A percentile compares a stretch with the other conserved stretches of the same genome.
Conservation (phyloP, 2,888 invertebrate genomes). For the Eupithecia inturbata region DNA sequence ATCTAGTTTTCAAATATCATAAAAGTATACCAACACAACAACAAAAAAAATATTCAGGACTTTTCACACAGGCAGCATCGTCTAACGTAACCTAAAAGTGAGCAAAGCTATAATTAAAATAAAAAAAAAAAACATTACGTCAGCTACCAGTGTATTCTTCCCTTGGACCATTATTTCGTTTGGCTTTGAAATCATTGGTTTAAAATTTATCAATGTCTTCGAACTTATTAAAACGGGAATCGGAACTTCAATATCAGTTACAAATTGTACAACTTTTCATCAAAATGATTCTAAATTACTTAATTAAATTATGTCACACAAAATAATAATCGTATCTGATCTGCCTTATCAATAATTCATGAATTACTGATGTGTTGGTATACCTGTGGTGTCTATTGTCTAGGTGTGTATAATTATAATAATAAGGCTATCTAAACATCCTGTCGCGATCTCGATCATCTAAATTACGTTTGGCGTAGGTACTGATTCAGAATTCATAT, state of each 20-base stretch:
- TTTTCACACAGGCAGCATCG: background rate
- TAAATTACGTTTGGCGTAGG: background rate
- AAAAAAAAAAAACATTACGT: no score
- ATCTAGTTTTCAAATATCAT: constrained; percentile 1
- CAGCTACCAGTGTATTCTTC: background rate
- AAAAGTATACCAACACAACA: background rate
- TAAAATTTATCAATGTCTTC: constrained; percentile 12
- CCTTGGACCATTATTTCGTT: background rate
- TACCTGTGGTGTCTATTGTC: background rate
- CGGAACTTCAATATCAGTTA: background rate
- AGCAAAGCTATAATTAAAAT: no score
- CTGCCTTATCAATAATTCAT: constrained; percentile 37
- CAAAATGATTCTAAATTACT: background rate
- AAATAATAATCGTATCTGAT: constrained; percentile 21
- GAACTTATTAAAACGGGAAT: constrained; percentile 12
- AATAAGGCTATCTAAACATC: constrained; percentile 26
- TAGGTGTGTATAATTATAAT: background rate
- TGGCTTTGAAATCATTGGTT: background rate
- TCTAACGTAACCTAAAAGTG: background rate
- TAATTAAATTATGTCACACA: constrained; percentile 14
- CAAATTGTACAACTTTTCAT: constrained; percentile 7
- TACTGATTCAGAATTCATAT: constrained; percentile 15
- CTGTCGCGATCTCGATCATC: constrained; percentile 15
- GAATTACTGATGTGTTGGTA: constrained; percentile 2
- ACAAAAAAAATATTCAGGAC: background rate